Evolutionary conservation across 2,888 invertebrate genomes (phyloP), one percentile per base, ranked within the genome.

Genomic region (Caenorhabditis imperialis): DNA sequence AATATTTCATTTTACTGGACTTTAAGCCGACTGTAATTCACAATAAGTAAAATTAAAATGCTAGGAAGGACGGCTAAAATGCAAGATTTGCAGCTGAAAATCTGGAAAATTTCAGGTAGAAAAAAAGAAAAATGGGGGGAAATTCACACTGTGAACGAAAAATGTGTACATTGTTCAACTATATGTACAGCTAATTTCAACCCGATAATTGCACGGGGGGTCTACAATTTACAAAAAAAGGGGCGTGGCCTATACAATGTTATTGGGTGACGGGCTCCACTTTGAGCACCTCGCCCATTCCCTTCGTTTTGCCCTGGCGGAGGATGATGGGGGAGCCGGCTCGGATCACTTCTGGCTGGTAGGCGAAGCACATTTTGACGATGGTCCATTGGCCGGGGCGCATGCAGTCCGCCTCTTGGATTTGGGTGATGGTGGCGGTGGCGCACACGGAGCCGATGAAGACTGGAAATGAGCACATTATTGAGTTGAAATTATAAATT

Each of bases 391-490:
- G 93, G 81, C 96, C 95, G 0, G 94, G 94, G 37, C 93, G 92
- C 16, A 88, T 60, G 3, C 63, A 53, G 16, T 58, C 69, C 12
- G 55, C 62, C 22, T 70, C 63, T 90, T 88, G 85, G 74, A 90
- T 89, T 35, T 85, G 79, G 20, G 86, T 82, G 50, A 97, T 93
- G 8, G 93, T 92, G n/a, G 94, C 96, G 0, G 96, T 96, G 90
- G 97, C 97, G 0, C 96, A 90, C 7, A 99, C 94, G 84, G 95
- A 96, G 0, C 96, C 97, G 55, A 97, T 94, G 89, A 97, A 96
- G 0, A 97, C 93, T 0, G 53, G 18, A 75, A 67, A 33, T n/a
- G n/a, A n/a, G n/a, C n/a, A n/a, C n/a, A n/a, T n/a, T n/a, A n/a
- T n/a, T 47, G 40, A 42, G 37, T 50, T 18, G 6, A 55, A 54